These are phyloP conservation scores for Cephonodes hylas DNA, from an alignment of 2,888 invertebrate genomes.

Conservation along the genomic window DNA sequence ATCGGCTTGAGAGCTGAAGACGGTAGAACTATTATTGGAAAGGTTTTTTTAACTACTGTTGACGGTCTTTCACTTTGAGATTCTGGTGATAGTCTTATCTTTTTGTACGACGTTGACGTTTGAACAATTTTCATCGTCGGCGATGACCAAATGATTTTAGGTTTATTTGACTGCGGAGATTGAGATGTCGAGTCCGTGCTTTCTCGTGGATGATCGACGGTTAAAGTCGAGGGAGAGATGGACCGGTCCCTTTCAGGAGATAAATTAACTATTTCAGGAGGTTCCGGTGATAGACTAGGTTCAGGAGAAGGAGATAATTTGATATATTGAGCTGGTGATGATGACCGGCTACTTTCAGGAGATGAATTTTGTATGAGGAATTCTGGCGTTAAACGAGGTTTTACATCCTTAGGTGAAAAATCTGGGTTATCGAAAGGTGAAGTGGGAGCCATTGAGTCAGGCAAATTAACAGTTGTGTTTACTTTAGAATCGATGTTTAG, in stretches of 20 bases:
- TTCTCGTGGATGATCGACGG: background rate
- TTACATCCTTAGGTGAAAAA: background rate
- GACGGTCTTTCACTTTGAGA: background rate
- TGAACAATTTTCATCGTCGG: background rate
- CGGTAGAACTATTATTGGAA: background rate
- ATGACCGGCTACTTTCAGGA: background rate
- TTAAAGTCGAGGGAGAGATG: background rate
- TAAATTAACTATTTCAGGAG: background rate
- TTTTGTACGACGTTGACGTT: background rate
- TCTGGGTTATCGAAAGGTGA: background rate
- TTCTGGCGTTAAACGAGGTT: background rate
- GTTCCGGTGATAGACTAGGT: background rate
- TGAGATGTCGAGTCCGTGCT: background rate
- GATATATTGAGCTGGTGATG: background rate
- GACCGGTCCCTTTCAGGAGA: background rate
- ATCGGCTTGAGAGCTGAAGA: background rate
- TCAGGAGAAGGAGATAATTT: background rate
- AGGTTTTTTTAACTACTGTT: background rate
- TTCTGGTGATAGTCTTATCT: constrained; percentile 16
- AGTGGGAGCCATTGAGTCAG: background rate
- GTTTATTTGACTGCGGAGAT: background rate
- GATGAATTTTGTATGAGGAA: background rate
- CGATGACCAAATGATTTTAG: background rate
- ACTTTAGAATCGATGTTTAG: background rate
- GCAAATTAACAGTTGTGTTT: too few species aligned